Evolutionary conservation across 2,888 invertebrate genomes (phyloP).

Genomic region (Cosmia trapezina): DNA sequence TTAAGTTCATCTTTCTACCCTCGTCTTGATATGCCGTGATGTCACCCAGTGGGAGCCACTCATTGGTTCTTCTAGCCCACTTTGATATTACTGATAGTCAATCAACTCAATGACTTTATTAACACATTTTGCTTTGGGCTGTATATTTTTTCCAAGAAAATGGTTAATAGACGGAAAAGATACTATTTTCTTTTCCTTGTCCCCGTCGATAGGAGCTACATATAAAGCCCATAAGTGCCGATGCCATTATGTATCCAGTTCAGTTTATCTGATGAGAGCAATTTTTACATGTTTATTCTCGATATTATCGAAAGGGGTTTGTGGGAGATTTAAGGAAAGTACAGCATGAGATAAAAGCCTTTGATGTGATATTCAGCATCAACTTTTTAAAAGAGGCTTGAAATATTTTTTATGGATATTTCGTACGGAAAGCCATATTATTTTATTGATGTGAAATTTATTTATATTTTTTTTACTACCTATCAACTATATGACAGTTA

Average conservation of each 20-base stretch:
- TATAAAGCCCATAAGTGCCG: constrained; percentile 42
- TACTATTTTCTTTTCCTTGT: not conserved
- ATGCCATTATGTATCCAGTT: constrained; percentile 52
- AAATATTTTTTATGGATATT: constrained; percentile 10
- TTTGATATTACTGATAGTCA: not conserved
- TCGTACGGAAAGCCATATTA: not conserved
- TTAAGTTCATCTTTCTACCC: not conserved
- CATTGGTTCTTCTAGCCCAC: not conserved
- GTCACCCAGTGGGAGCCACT: not conserved
- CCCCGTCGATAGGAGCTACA: constrained; percentile 26
- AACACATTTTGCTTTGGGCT: not conserved
- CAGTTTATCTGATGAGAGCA: constrained; percentile 49
- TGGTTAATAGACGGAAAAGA: not conserved
- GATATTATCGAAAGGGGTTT: constrained; percentile 51
- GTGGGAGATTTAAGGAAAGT: constrained; percentile 27
- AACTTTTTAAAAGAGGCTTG: constrained; percentile 2
- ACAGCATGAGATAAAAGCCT: constrained; percentile 43
- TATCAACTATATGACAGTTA: too few relatives aligned
- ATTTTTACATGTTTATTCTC: constrained; percentile 51
- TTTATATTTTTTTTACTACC: not conserved
- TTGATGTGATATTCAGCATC: constrained; percentile 14
- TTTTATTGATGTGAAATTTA: too few relatives aligned
- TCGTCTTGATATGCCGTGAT: not conserved
- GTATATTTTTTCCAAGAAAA: not conserved
- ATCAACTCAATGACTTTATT: not conserved